Evolutionary conservation across 2,888 invertebrate genomes (phyloP), one percentile per base, ranked within the genome.

Genomic region (Cheilosia urbana): DNA sequence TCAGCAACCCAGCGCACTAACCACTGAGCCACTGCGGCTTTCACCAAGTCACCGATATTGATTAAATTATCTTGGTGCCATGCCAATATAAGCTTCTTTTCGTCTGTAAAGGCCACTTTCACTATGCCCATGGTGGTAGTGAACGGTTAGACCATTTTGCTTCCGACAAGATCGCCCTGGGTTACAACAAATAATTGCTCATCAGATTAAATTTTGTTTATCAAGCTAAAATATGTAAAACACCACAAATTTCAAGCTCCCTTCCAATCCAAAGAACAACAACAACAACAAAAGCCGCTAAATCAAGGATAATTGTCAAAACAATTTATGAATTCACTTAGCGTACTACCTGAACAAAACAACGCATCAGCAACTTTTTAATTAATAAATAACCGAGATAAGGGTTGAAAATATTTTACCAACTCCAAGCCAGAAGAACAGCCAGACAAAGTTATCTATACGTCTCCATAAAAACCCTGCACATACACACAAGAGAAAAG

Each of bases 281-380:
- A 34, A 34, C 9, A 4, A 37, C n/a, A n/a, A n/a, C n/a, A n/a
- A 13, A 11, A 11, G 34, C 3, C 73, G 66, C 73, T 66, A 83
- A 78, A 66, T 66, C 51, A 51, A 66, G 76, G 76, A 42, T 42
- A 49, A 51, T 63, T 83, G 78, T 72, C 82, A 78, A 72, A 77
- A 27, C 82, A 72, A 72, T 72, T 77, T 77, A 72, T 66, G 66
- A 76, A 76, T 83, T 82, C 65, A 82, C 58, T 82, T 78, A 68
- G 57, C 68, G 42, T 57, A 11, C 13, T 9, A 58, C 15, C 27
- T 55, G 21, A 60, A 62, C 42, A 68, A 73, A 63, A 21, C 57
- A 76, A 49, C 57, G 30, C 24, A 72, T 66, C 60, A 71, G 53
- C 62, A 83, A 83, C 77, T 68, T 53, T 63, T 63, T 57, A 83